Base-by-base conservation (phyloP, 2,797 vertebrate species). In the Rhinophrynus dorsalis region DNA sequence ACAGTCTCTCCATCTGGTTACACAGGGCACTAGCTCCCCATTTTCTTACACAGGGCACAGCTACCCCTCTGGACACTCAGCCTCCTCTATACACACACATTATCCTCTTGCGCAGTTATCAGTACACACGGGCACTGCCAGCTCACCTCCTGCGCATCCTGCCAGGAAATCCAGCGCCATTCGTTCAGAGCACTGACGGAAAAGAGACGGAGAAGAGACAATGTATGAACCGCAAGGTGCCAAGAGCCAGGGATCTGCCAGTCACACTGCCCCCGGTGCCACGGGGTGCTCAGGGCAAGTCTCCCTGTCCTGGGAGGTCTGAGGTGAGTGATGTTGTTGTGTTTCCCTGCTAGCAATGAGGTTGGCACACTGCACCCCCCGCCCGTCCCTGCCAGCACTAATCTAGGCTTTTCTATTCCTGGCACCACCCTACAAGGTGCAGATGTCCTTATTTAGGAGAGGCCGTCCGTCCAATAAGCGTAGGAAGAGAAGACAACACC, bases 81-180 rank as follows among this genome's bases (percentile, higher is more conserved):
- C n/a, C n/a, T n/a, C n/a, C n/a, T n/a, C n/a, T n/a, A n/a, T n/a
- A n/a, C n/a, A n/a, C n/a, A n/a, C n/a, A n/a, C n/a, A n/a, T n/a
- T n/a, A n/a, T n/a, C 5, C 32, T 33, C 32, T 33, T 5, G 6
- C 32, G 6, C 6, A 5, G 6, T 6, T 33, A 6, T 33, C 32
- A 33, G 32, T 33, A 6, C 6, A 33, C 6, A 33, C 6, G 32
- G 32, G 32, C 6, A 33, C 6, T 5, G 32, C 5, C 6, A 6
- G 6, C 94, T 94, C 79, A 98, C 96, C 96, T 86, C 96, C 96
- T 0, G 92, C 72, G 69, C 96, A 98, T 67, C 96, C 96, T 63
- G 96, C 96, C 74, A 91, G 89, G 83, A 96, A 98, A 89, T 98
- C 96, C 86, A 98, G 64, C 76, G 94, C 95, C 94, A 90, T 89